Percentiles rank a stretch among this genome's conserved stretches.
phyloP scores from a whole-genome alignment of 2,888 invertebrate species.

The Parnassius smintheus region DNA sequence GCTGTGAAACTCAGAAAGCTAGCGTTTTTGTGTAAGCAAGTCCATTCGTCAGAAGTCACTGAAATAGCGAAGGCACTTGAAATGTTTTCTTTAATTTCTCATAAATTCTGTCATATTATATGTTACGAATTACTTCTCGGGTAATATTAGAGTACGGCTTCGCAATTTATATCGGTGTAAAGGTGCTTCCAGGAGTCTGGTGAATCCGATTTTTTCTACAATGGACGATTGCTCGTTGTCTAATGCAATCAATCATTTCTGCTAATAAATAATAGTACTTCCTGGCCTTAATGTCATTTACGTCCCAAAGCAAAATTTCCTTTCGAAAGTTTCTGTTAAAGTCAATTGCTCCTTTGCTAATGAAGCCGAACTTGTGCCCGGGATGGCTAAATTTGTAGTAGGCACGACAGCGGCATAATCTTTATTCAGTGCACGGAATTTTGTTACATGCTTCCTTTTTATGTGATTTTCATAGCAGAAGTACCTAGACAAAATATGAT shows the following conservation, averaged over 20 bases:
- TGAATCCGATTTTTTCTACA: conserved; percentile 41
- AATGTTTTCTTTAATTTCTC: conserved; percentile 33
- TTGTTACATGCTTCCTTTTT: too few species aligned
- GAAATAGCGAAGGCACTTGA: conserved; percentile 33
- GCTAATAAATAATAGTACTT: conserved; percentile 43
- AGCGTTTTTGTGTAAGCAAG: conserved; percentile 33
- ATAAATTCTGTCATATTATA: conserved; percentile 35
- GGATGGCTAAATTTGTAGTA: not conserved
- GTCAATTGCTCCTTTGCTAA: conserved; percentile 13
- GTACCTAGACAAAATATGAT: too few species aligned
- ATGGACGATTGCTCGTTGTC: conserved; percentile 39
- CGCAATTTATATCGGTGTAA: conserved; percentile 30
- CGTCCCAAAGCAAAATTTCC: conserved; percentile 21
- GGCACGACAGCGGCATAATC: too few species aligned
- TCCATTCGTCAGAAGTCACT: conserved; percentile 40
- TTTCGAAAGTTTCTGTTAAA: conserved; percentile 14
- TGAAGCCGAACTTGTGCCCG: not conserved
- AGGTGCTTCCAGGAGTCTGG: conserved; percentile 36
- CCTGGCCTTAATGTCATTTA: conserved; percentile 36
- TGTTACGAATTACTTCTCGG: conserved; percentile 32
- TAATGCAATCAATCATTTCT: conserved; percentile 49
- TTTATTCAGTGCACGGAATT: too few species aligned
- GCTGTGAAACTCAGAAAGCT: conserved; percentile 31
- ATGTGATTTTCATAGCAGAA: too few species aligned
- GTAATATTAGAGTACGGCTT: conserved; percentile 31